These are phyloP conservation scores for Chouioia cunea DNA, from an alignment of 2,888 invertebrate genomes.

Conservation along the genomic window DNA sequence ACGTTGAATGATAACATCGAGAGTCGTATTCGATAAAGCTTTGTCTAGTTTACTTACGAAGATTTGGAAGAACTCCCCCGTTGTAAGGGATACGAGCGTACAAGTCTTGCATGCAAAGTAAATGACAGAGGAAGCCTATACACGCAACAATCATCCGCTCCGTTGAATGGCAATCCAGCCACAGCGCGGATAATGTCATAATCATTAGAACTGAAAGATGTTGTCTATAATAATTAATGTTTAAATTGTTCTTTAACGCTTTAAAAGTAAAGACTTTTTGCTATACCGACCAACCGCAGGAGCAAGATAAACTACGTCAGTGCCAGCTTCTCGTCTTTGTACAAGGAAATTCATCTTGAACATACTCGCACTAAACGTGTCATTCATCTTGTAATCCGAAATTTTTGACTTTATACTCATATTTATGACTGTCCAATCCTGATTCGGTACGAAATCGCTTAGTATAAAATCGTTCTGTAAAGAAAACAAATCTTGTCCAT, in stretches of 20 bases:
- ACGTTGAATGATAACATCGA: too few relatives aligned
- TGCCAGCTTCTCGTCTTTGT: constrained; percentile 72
- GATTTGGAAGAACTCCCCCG: constrained; percentile 60
- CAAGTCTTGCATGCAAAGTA: constrained; percentile 72
- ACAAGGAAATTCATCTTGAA: constrained; percentile 56
- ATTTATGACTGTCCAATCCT: constrained; percentile 73
- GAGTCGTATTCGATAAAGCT: too few relatives aligned
- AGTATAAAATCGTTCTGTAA: constrained; percentile 33
- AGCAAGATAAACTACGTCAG: constrained; percentile 72
- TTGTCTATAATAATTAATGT: not conserved
- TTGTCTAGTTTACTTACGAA: constrained; percentile 50
- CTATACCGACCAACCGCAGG: constrained; percentile 70
- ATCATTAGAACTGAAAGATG: constrained; percentile 69
- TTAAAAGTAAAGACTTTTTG: too few relatives aligned
- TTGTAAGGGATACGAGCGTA: constrained; percentile 73
- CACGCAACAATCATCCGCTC: constrained; percentile 72
- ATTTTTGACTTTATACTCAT: constrained; percentile 17
- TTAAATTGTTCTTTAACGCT: not conserved
- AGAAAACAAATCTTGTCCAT: not conserved
- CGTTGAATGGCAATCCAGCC: constrained; percentile 72
- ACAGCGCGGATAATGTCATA: constrained; percentile 72
- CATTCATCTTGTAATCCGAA: constrained; percentile 19
- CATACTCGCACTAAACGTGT: not conserved
- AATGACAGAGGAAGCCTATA: constrained; percentile 74
- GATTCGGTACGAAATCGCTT: constrained; percentile 54